phyloP scores from a whole-genome alignment of 1,140 invertebrate genomes.

The Calosoma granatense region DNA sequence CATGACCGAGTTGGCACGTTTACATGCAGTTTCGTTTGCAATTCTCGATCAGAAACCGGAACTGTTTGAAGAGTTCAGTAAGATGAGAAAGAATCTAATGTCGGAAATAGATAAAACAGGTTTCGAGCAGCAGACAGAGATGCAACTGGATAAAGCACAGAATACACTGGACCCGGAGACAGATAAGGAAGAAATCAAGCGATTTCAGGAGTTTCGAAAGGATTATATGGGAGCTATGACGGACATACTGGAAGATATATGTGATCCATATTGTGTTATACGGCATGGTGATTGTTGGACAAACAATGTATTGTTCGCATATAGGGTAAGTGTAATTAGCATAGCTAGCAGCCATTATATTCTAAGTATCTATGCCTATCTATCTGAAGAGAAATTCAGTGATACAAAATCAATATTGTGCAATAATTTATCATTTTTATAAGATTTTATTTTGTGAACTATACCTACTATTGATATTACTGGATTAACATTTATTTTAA shows the following conservation, averaged over 20 bases:
- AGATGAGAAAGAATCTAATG: slow-evolving; percentile 15
- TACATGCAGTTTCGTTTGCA: slow-evolving; percentile 38
- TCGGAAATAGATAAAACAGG: background rate
- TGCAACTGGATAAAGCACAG: background rate
- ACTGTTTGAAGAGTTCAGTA: slow-evolving; percentile 19
- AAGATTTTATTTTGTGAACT: too few species aligned
- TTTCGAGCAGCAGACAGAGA: background rate
- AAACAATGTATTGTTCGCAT: slow-evolving; percentile 30
- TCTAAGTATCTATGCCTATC: background rate
- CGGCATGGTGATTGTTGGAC: slow-evolving; percentile 32
- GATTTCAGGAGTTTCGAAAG: background rate
- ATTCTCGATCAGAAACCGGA: slow-evolving; percentile 31
- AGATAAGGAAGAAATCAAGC: background rate
- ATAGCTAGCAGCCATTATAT: too few species aligned
- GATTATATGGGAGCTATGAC: background rate
- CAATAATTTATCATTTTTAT: too few species aligned
- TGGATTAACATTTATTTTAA: too few species aligned
- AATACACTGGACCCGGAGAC: background rate
- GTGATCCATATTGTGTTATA: slow-evolving; percentile 26
- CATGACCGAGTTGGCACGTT: slow-evolving; percentile 36
- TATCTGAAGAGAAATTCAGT: background rate
- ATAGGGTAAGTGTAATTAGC: slow-evolving; percentile 14
- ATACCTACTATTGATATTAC: too few species aligned
- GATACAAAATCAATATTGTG: too few species aligned
- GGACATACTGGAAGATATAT: slow-evolving; percentile 12